Base-by-base conservation (phyloP, 2,113 vertebrate genomes). In the Porphyrio hochstetteri region DNA sequence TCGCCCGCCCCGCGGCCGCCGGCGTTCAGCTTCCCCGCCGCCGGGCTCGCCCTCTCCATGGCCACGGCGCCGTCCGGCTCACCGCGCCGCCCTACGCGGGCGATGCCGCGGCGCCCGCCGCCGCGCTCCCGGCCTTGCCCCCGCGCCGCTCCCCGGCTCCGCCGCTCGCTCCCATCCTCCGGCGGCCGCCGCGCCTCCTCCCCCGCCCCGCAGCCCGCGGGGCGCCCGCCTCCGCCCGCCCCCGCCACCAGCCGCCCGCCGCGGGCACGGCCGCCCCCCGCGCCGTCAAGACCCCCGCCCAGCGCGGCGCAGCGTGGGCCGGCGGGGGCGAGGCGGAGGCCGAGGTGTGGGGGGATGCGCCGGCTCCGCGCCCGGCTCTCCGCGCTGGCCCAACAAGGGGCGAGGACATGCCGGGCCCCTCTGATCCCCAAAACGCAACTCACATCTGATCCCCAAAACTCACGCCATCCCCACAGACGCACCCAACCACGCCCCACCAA, bases 1-100 rank as follows among this genome's bases (percentile, higher is more conserved):
- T 97, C 97, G 80, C 93, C 92, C 92, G 96, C 77, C 60, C 71
- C 56, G 67, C 92, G 93, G 67, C 85, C 91, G 88, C 95, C 95
- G 44, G 95, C 92, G 91, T 90, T 96, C 90, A 85, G 96, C 85
- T 68, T 93, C 68, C 71, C 93, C n/a, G 82, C 76, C 11, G 77
- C 78, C 16, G 71, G 81, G 86, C 95, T 93, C 90, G 89, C 95
- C 86, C 96, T 90, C 96, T 97, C 97, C 97, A 97, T 97, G 86
- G 59, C 85, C 69, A 55, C 68, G 59, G 67, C 59, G 79, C 86
- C 89, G 93, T 82, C 74, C 92, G 35, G 16, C 81, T 82, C 52
- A 40, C 48, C 19, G 71, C 84, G 82, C 85, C 85, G 17, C 71
- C 82, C 89, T 10, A 95, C 93, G 83, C 29, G 50, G 82, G 82